phyloP scores from a whole-genome alignment of 2,113 vertebrate genomes.

The Pelobates fuscus region DNA sequence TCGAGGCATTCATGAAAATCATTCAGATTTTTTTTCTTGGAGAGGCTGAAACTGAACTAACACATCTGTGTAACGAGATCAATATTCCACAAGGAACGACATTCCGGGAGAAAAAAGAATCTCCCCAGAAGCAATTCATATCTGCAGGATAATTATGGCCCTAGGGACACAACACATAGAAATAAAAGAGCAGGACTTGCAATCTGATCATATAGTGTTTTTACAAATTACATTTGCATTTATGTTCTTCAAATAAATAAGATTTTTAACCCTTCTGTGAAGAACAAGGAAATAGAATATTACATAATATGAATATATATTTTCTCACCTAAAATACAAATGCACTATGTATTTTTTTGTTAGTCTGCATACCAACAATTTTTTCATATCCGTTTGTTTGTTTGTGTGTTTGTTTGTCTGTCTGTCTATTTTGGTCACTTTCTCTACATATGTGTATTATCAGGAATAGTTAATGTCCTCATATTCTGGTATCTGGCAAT shows the following conservation, averaged over 20 bases:
- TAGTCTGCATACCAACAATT: too few relatives aligned
- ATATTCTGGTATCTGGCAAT: too few relatives aligned
- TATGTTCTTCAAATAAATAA: constrained; percentile 17
- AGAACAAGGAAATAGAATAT: not conserved
- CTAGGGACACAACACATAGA: not conserved
- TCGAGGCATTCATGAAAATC: not conserved
- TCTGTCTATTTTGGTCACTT: too few relatives aligned
- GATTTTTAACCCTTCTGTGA: not conserved
- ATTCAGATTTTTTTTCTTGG: not conserved
- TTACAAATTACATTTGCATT: constrained; percentile 18
- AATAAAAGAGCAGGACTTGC: constrained; percentile 5
- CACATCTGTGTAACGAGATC: not conserved
- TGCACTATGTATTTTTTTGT: too few relatives aligned
- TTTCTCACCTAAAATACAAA: too few relatives aligned
- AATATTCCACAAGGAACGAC: not conserved
- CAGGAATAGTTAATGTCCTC: too few relatives aligned
- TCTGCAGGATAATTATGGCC: constrained; percentile 28
- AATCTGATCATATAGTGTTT: constrained; percentile 2
- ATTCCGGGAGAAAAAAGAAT: not conserved
- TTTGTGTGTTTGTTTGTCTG: too few relatives aligned
- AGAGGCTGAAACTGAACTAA: not conserved
- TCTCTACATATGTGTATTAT: too few relatives aligned
- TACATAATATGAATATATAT: not conserved
- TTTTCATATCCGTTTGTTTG: too few relatives aligned
- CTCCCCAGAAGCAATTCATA: not conserved